Base-by-base conservation (phyloP, 2,888 invertebrate genomes). In the Drosophila kanekoi region DNA sequence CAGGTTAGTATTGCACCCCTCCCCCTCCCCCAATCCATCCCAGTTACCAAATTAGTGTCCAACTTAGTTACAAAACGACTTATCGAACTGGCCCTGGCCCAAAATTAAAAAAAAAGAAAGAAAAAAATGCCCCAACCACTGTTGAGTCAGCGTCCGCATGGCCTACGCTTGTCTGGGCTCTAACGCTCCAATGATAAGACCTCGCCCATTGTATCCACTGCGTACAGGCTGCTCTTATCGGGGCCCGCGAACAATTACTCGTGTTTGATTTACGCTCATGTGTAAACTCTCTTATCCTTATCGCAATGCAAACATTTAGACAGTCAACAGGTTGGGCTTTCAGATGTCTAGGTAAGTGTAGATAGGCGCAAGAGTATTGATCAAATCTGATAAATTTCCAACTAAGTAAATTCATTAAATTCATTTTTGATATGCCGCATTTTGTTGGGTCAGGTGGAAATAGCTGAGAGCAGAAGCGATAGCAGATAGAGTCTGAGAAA, bases 11-110 rank as follows among this genome's bases (percentile, higher is more conserved):
- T 5, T 1, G 9, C 10, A 38, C 23, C 11, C 18, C 38, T 38
- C 44, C 11, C 9, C 23, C 35, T 3, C 3, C 18, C 18, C 18
- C 3, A 18, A 1, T 16, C 14, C 49, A 40, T 41, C 8, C 3
- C 10, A 23, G n/a, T 32, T 40, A 18, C 10, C 10, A 32, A 4
- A 32, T n/a, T 18, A 32, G 6, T 28, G 41, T 51, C 48, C 37
- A 38, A 40, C 44, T 38, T 51, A 60, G 48, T 57, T 66, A 28
- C 61, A 57, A 67, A 51, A 72, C 9, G n/a, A 45, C 47, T 59
- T 61, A 53, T 64, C 68, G 28, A 49, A 41, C 47, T 81, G 87
- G 61, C 84, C 84, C 64, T 84, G 84, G 76, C 84, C 80, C 64
- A 76, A 81, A 86, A 73, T 60, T 10, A 38, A 28, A 9, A 33